phyloP scores from a whole-genome alignment of 2,113 vertebrate genomes.

The Tragelaphus buxtoni region DNA sequence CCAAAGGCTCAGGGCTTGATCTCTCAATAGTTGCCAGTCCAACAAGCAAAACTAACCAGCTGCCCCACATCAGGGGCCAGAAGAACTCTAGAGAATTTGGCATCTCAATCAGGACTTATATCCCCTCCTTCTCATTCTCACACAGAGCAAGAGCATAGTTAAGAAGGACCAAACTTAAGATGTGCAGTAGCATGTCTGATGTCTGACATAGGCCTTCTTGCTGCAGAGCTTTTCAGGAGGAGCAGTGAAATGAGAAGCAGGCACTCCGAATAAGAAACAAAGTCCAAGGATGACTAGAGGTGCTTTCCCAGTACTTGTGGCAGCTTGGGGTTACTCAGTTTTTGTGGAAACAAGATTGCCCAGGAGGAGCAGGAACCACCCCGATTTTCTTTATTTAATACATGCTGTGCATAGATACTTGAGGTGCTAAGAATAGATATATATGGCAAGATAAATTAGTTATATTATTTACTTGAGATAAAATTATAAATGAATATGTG shows the following conservation, averaged over 20 bases:
- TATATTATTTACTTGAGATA: background rate
- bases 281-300: fast-evolving
- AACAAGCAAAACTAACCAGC: background rate
- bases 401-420: background rate
- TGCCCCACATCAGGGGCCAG: background rate
- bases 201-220: fast-evolving
- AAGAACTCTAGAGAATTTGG: background rate
- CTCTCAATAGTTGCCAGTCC: background rate
- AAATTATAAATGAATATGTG: background rate
- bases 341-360: too few relatives aligned
- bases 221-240: background rate
- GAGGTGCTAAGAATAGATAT: background rate
- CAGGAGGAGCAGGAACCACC: fast-evolving
- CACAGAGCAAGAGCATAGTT: fast-evolving
- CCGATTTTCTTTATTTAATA: background rate
- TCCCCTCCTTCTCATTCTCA: background rate
- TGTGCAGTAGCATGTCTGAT: fast-evolving
- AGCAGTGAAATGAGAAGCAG: fast-evolving
- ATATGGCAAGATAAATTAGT: background rate
- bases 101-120: background rate
- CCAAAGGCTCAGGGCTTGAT: background rate
- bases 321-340: background rate
- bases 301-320: fast-evolving
- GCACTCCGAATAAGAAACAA: background rate
- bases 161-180: background rate